phyloP scores from a whole-genome alignment of 2,113 vertebrate species.

The Elephas maximus region DNA sequence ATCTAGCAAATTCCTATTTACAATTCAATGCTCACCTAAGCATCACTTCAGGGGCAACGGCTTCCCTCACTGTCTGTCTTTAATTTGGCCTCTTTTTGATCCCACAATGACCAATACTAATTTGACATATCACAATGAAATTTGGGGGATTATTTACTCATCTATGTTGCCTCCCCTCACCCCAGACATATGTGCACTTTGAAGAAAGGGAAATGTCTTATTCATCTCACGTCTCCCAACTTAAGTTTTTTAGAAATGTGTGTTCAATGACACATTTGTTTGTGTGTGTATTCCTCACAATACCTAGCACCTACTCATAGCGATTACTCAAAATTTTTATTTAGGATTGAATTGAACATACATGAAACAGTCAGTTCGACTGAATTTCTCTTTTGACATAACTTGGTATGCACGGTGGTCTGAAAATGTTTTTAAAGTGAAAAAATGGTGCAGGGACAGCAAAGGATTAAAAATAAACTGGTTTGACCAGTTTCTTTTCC shows the following conservation, averaged over 20 bases:
- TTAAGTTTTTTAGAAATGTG: neutral
- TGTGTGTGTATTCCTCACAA: neutral
- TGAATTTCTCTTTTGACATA: slow-evolving; percentile 27
- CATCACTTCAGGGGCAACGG: neutral
- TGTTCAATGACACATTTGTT: neutral
- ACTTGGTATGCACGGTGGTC: slow-evolving; percentile 34
- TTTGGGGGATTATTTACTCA: neutral
- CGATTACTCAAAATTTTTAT: neutral
- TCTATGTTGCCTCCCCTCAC: neutral
- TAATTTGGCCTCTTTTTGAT: neutral
- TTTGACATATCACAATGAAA: neutral
- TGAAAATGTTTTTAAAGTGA: slow-evolving; percentile 55
- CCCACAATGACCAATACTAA: neutral
- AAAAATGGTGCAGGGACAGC: slow-evolving; percentile 61
- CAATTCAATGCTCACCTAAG: neutral
- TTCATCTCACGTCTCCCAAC: neutral
- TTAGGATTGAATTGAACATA: slow-evolving; percentile 4
- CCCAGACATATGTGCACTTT: neutral
- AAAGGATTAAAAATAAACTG: slow-evolving; percentile 72
- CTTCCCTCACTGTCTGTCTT: neutral
- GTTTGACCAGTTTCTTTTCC: slow-evolving; percentile 68
- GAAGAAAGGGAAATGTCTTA: slow-evolving; percentile 41
- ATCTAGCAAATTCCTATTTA: neutral
- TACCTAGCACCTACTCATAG: neutral
- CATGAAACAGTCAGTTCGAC: slow-evolving; percentile 16